Base-by-base conservation (phyloP, 2,797 vertebrate genomes). In the Macroramphosus scolopax region DNA sequence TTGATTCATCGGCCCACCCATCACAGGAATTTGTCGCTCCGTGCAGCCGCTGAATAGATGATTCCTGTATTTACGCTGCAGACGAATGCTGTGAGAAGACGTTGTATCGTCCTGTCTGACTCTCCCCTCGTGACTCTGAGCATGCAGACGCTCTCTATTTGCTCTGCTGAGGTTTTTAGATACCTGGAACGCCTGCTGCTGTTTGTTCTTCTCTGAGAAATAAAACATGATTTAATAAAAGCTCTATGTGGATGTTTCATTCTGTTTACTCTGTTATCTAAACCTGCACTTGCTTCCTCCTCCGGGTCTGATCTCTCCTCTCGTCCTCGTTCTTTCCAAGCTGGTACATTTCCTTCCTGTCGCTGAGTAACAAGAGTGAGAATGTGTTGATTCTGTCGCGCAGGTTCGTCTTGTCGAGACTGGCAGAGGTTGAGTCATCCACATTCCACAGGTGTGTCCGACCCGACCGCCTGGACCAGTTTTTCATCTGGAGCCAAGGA, bases 391-490 rank as follows among this genome's bases (percentile, higher is more conserved):
- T 72, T 15, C 37, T 38, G 41, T 65, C 63, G 41, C 25, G 25
- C 20, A 31, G 0, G 10, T 32, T 0, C 0, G 1, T 33, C 70
- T 1, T 42, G 81, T 72, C n/a, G 24, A 58, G 49, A 65, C 86
- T 43, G 40, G 28, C 49, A 46, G 41, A 15, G 10, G 32, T 32
- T 81, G 59, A 78, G 42, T 80, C 66, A 81, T 1, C 8, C 14
- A 8, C 55, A 78, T 78, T 79, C 75, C 42, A 67, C 59, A 74
- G 80, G 77, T 62, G 66, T 74, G 63, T 52, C 53, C 16, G 14
- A 2, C 17, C 32, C 38, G 16, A 75, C 79, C 61, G 80, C 55
- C 74, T 55, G 20, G 53, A 82, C 80, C 49, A 25, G 73, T 84
- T 86, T 24, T 58, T 65, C 51, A 45, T 34, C 3, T 50, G 6